Percentiles rank a stretch among this genome's conserved stretches.
These are phyloP conservation scores for Minunthozetes semirufus DNA, from an alignment of 2,888 invertebrate genomes.

Conservation along the genomic window DNA sequence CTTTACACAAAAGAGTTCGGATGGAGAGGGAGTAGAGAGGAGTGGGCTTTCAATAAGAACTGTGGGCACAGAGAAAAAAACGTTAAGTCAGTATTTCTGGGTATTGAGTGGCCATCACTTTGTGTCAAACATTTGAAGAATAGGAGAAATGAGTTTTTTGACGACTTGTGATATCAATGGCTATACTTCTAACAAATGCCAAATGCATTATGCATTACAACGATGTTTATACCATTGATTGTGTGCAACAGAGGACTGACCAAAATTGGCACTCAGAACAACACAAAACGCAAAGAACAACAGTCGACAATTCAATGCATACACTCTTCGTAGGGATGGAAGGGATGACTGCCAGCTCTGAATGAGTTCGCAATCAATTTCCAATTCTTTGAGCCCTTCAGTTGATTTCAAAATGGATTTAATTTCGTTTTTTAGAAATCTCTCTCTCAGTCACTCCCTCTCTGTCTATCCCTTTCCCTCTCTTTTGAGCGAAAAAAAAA, in stretches of 20 bases:
- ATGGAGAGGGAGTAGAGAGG: not conserved
- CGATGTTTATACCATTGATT: not conserved
- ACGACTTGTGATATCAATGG: slow-evolving; percentile 11
- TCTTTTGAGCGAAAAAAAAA: not conserved
- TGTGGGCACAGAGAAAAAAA: not conserved
- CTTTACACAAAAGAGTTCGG: not conserved
- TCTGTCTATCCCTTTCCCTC: not conserved
- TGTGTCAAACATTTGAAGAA: not conserved
- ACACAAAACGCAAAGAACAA: not conserved
- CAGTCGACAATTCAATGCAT: not conserved
- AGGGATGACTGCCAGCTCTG: not conserved
- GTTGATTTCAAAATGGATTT: not conserved
- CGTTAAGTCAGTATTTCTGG: not conserved
- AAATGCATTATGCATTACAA: slow-evolving; percentile 18
- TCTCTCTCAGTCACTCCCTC: not conserved
- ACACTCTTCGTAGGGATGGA: no score
- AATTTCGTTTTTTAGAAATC: not conserved
- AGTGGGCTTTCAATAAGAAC: not conserved
- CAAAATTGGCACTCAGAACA: slow-evolving; percentile 5
- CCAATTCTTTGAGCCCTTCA: not conserved
- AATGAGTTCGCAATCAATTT: not conserved
- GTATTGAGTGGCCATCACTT: slow-evolving; percentile 6
- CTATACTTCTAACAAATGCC: slow-evolving; percentile 9
- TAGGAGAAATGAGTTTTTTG: not conserved
- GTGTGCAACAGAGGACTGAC: not conserved